Percentiles rank a stretch among this genome's conserved stretches.
phyloP scores from a whole-genome alignment of 1,140 invertebrate species.

The Lepidurus couesii region DNA sequence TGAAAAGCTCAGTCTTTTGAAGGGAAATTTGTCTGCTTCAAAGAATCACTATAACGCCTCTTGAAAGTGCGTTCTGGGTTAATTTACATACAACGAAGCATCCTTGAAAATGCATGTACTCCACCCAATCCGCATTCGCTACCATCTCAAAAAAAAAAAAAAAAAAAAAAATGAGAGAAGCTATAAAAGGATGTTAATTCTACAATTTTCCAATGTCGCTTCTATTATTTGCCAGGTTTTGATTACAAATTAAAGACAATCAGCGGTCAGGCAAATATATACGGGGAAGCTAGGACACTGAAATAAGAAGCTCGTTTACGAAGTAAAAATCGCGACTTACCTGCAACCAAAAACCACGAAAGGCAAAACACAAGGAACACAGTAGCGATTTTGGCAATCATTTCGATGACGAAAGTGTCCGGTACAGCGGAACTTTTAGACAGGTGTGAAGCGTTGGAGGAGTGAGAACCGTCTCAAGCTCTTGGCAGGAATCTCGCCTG shows the following conservation, averaged over 20 bases:
- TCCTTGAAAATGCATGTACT: background rate
- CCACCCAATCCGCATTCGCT: slow-evolving; percentile 2
- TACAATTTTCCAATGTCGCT: too few species aligned
- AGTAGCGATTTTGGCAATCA: background rate
- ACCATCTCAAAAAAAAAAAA: too few species aligned
- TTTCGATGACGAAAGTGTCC: background rate
- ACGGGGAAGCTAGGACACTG: background rate
- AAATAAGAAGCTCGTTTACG: background rate
- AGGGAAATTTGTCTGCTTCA: background rate
- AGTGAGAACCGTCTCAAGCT: too few species aligned
- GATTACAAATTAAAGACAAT: too few species aligned
- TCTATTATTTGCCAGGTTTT: too few species aligned
- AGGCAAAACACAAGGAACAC: background rate
- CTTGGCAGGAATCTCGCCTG: too few species aligned
- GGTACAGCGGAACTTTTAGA: background rate
- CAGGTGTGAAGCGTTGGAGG: background rate
- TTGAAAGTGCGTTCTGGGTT: background rate
- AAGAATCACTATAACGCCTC: background rate
- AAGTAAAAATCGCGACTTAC: background rate
- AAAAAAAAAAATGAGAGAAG: too few species aligned
- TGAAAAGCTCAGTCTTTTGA: background rate
- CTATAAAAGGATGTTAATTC: too few species aligned
- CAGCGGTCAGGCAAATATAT: too few species aligned
- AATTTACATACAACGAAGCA: slow-evolving; percentile 6
- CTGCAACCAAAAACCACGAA: background rate